Evolutionary conservation across 2,888 invertebrate species (phyloP), one percentile per base, ranked within the genome.

Genomic region (Tricholauxania praeusta): DNA sequence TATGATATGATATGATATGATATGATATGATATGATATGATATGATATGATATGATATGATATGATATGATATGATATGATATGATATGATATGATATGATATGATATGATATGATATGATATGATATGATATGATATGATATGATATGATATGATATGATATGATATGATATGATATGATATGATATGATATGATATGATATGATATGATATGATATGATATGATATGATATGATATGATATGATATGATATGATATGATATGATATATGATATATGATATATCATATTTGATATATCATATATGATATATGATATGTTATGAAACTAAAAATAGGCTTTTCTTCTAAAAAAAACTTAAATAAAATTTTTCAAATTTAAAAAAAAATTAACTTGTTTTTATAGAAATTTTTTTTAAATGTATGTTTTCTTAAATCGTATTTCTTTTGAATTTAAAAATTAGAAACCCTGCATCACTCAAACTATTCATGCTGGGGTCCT

Each of bases 121-220:
- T 53, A 59, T 68, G 68, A 57, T 28, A 59, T 68, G 68, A 68
- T 48, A 59, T 68, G 57, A 68, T n/a, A 59, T 68, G 59, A 57
- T 17, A 47, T 68, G 68, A 68, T 28, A 59, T 68, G 59, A 68
- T 48, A 48, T 68, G 68, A 68, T 53, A 59, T 68, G 59, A 68
- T 48, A 48, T 68, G 68, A 68, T 53, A 59, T 68, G 68, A 68
- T 48, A 59, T 68, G 68, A 68, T 53, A 48, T 68, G 59, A 68
- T 48, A 59, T 68, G 68, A 68, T 28, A 59, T 68, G 59, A 68
- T 17, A 59, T 59, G 68, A 68, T 47, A 59, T 68, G 68, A 68
- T 48, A 59, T 68, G 59, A 53, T 68, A 59, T 52, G 32, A 68
- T 59, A 59, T 52, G 53, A 68, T 63, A 48, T 63, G 59, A 68